A percentile compares a stretch with the other conserved stretches of the same genome.
Conservation (phyloP, 2,797 vertebrate species). For the Alcedo atthis region DNA sequence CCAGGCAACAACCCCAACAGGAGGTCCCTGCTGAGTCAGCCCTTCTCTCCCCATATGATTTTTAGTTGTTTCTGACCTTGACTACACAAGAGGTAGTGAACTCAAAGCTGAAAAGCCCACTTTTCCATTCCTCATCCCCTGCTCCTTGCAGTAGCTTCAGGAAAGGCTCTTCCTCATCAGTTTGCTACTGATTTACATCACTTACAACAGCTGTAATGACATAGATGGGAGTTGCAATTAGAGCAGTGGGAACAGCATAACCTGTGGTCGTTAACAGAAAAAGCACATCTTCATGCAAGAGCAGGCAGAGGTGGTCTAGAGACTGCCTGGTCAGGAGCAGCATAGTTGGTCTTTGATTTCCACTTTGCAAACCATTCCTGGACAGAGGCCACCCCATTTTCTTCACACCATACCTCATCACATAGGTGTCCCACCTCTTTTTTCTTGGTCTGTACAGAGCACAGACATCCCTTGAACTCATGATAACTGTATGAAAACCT, state of each 20-base stretch:
- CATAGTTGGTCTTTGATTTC: neutral
- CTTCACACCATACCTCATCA: neutral
- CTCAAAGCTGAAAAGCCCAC: neutral
- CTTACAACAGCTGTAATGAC: neutral
- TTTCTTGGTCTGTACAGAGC: neutral
- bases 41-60: neutral
- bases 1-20: rapidly evolving
- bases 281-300: neutral
- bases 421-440: neutral
- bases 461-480: neutral
- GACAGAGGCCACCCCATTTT: neutral
- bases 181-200: neutral
- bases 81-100: neutral
- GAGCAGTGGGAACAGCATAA: neutral
- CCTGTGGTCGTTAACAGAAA: neutral
- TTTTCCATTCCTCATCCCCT: neutral
- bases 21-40: neutral
- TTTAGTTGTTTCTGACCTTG: neutral
- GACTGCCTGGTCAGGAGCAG: neutral
- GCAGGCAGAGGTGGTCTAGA: neutral
- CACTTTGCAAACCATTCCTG: neutral
- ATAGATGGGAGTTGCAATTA: neutral
- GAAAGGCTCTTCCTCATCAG: constrained; percentile 6
- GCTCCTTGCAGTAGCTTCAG: neutral
- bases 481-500: neutral